Conservation (phyloP, 2,888 invertebrate genomes). For the Dorcus hopei region DNA sequence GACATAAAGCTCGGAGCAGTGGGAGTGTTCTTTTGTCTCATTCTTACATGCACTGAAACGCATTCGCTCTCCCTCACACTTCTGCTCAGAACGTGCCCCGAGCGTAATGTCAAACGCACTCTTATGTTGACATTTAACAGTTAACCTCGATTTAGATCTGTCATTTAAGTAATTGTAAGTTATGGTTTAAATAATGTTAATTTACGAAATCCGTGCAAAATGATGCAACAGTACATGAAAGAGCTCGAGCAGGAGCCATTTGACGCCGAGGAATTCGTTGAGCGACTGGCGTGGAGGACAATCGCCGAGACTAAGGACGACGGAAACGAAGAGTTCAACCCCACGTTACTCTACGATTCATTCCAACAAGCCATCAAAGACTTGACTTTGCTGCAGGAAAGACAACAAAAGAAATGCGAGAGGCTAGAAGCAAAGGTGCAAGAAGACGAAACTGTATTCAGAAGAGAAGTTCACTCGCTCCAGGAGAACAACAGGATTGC, state of each 20-base stretch:
- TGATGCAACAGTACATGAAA: constrained; percentile 86
- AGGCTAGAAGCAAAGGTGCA: constrained; percentile 75
- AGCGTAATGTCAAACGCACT: too few relatives aligned
- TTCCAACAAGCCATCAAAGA: constrained; percentile 89
- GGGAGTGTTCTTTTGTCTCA: too few relatives aligned
- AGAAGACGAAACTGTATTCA: constrained; percentile 83
- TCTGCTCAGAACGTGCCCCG: too few relatives aligned
- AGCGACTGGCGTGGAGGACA: constrained; percentile 91
- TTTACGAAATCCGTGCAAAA: constrained; percentile 39
- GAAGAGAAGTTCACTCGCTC: constrained; percentile 74
- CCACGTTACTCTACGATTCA: constrained; percentile 82
- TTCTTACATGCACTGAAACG: too few relatives aligned
- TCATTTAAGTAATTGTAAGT: too few relatives aligned
- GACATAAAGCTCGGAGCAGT: too few relatives aligned
- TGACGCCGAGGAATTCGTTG: constrained; percentile 96
- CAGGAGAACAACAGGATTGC: constrained; percentile 85
- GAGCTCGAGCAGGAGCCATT: constrained; percentile 95
- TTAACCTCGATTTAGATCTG: too few relatives aligned
- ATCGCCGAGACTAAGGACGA: constrained; percentile 69
- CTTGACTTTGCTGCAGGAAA: constrained; percentile 71
- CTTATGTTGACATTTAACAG: too few relatives aligned
- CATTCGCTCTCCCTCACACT: too few relatives aligned
- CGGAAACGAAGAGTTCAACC: constrained; percentile 73
- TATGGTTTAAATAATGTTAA: too few relatives aligned
- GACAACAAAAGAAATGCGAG: constrained; percentile 82